Conservation (phyloP, 1,140 invertebrate species). For the Bombyx mori region DNA sequence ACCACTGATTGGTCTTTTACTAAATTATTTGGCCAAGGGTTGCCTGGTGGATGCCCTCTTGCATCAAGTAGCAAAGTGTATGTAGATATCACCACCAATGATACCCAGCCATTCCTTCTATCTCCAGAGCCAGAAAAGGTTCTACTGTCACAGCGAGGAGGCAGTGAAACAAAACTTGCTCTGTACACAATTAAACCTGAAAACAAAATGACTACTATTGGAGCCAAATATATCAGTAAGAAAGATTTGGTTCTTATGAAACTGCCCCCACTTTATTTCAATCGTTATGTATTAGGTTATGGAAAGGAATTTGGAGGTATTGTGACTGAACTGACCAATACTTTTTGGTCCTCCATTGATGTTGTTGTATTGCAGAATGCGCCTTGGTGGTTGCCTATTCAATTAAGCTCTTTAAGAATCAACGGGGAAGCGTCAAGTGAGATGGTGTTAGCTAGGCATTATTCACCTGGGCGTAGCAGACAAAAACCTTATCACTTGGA, state of each 20-base stretch:
- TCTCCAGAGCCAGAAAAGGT: constrained; percentile 72
- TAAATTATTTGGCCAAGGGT: constrained; percentile 87
- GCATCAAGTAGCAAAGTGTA: constrained; percentile 84
- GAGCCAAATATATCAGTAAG: constrained; percentile 57
- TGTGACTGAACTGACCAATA: constrained; percentile 85
- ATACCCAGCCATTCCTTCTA: constrained; percentile 72
- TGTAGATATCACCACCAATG: constrained; percentile 83
- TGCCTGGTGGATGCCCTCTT: constrained; percentile 84
- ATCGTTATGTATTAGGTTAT: constrained; percentile 87
- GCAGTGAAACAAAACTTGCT: constrained; percentile 75
- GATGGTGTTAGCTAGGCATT: constrained; percentile 79
- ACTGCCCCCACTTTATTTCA: constrained; percentile 81
- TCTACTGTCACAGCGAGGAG: constrained; percentile 76
- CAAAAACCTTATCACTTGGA: constrained; percentile 92
- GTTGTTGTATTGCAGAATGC: constrained; percentile 84
- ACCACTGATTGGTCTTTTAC: constrained; percentile 87
- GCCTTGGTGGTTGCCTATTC: constrained; percentile 95
- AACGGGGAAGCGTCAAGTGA: constrained; percentile 72
- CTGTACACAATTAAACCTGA: constrained; percentile 77
- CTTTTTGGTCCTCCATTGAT: constrained; percentile 79
- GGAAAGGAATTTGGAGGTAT: constrained; percentile 90
- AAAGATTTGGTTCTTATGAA: constrained; percentile 63
- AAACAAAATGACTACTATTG: constrained; percentile 79
- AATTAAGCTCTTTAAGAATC: constrained; percentile 89
- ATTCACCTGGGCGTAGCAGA: constrained; percentile 85